Percentiles rank a stretch among this genome's conserved stretches.
These are phyloP conservation scores for Cistogaster globosa DNA, from an alignment of 2,888 invertebrate species.

Conservation along the genomic window DNA sequence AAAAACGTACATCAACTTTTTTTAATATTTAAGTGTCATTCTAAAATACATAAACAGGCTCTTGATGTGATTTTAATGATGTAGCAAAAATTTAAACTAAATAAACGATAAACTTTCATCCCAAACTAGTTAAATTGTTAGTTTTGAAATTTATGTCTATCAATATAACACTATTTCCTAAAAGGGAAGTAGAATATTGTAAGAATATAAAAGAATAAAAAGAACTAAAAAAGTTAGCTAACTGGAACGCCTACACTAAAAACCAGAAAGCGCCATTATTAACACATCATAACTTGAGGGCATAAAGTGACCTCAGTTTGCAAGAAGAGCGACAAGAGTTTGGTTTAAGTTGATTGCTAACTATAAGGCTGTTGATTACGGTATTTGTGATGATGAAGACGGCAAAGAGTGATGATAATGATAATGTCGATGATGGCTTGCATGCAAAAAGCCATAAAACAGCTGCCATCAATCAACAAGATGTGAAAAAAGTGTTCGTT, in stretches of 20 bases:
- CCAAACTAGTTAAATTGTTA: conserved; percentile 23
- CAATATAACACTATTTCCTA: conserved; percentile 42
- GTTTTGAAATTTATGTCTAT: conserved; percentile 38
- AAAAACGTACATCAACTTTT: no score
- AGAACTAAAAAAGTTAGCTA: conserved; percentile 54
- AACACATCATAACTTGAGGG: conserved; percentile 80
- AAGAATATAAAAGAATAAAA: background rate
- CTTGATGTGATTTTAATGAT: no score
- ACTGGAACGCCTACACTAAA: conserved; percentile 77
- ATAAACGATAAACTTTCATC: conserved; percentile 33
- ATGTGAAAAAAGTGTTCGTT: conserved; percentile 59
- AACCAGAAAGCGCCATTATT: conserved; percentile 79
- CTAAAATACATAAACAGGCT: no score
- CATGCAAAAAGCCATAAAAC: conserved; percentile 72
- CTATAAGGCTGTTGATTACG: conserved; percentile 57
- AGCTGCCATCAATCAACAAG: conserved; percentile 71
- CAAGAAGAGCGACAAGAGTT: conserved; percentile 52
- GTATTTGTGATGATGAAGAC: conserved; percentile 33
- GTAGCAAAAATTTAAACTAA: background rate
- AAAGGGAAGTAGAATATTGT: conserved; percentile 13
- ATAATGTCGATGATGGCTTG: conserved; percentile 63
- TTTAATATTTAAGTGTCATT: no score
- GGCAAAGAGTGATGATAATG: conserved; percentile 35
- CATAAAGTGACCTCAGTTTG: conserved; percentile 68
- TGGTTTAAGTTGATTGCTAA: conserved; percentile 54